Evolutionary conservation across 1,140 invertebrate genomes (phyloP).

Genomic region (Chironomus striatipennis): DNA sequence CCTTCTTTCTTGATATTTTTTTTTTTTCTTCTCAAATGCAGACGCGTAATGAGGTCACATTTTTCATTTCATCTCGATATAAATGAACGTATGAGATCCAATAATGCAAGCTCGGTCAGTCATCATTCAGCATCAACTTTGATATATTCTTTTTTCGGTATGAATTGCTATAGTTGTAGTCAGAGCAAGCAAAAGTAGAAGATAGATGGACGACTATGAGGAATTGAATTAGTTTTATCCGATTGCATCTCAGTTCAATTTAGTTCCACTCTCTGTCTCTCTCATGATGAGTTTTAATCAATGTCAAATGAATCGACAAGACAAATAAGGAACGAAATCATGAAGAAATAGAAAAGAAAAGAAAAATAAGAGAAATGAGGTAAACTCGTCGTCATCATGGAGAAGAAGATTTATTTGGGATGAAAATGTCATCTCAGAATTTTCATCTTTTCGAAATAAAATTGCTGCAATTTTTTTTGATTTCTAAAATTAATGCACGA

Average conservation of each 20-base stretch:
- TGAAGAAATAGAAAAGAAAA: too few relatives aligned
- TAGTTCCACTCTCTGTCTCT: neutral
- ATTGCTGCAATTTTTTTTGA: too few relatives aligned
- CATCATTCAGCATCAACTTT: neutral
- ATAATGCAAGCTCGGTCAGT: conserved; percentile 18
- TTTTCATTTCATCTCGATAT: conserved; percentile 6
- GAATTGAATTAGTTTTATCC: conserved; percentile 19
- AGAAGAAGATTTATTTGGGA: neutral
- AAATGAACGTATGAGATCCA: neutral
- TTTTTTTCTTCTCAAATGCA: too few relatives aligned
- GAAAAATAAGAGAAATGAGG: too few relatives aligned
- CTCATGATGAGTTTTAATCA: conserved; percentile 19
- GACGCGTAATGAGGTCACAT: conserved; percentile 17
- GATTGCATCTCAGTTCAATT: neutral
- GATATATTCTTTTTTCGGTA: neutral
- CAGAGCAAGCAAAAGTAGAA: neutral
- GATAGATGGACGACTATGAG: neutral
- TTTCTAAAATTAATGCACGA: too few relatives aligned
- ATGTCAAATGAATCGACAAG: conserved; percentile 22
- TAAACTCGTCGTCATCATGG: too few relatives aligned
- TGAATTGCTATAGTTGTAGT: neutral
- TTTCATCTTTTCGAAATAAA: neutral
- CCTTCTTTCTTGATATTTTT: too few relatives aligned
- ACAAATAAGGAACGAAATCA: neutral
- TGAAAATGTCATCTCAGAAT: neutral